A percentile compares a stretch with the other conserved stretches of the same genome.
These are phyloP conservation scores for Pelecanoides urinatrix DNA, from an alignment of 2,113 vertebrate genomes.

Conservation along the genomic window DNA sequence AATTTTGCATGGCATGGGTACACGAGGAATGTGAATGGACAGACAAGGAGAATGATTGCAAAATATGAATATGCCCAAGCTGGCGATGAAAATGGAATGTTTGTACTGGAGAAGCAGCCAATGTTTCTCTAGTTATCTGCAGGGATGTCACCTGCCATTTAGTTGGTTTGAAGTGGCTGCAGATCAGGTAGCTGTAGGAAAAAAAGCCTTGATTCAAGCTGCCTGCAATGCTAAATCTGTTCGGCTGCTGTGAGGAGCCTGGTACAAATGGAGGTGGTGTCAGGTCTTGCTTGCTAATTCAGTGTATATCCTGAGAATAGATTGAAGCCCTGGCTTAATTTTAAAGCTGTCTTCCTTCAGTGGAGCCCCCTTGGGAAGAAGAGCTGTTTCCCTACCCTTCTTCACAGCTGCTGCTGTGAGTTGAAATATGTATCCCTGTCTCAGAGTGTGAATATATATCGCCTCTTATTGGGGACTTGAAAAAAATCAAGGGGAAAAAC, in stretches of 20 bases:
- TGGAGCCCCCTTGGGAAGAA: background rate
- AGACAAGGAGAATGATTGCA: background rate
- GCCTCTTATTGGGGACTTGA: background rate
- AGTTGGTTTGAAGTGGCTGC: background rate
- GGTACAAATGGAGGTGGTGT: background rate
- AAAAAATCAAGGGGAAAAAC: background rate
- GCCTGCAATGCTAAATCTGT: background rate
- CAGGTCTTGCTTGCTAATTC: background rate
- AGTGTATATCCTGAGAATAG: background rate
- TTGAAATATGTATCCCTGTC: background rate
- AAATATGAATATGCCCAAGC: background rate
- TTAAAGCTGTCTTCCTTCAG: background rate
- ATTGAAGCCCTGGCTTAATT: background rate
- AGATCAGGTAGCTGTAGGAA: background rate
- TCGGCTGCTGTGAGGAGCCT: background rate
- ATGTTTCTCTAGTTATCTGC: background rate
- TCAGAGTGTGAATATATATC: background rate
- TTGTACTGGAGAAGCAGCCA: background rate
- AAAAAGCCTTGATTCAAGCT: background rate
- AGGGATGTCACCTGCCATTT: background rate
- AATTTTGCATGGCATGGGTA: rapidly evolving
- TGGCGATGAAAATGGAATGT: background rate
- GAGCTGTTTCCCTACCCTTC: background rate
- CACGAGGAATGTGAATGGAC: background rate
- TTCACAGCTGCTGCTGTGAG: background rate